These are phyloP conservation scores for Drosophila insularis DNA, from an alignment of 1,140 invertebrate genomes.

Conservation along the genomic window DNA sequence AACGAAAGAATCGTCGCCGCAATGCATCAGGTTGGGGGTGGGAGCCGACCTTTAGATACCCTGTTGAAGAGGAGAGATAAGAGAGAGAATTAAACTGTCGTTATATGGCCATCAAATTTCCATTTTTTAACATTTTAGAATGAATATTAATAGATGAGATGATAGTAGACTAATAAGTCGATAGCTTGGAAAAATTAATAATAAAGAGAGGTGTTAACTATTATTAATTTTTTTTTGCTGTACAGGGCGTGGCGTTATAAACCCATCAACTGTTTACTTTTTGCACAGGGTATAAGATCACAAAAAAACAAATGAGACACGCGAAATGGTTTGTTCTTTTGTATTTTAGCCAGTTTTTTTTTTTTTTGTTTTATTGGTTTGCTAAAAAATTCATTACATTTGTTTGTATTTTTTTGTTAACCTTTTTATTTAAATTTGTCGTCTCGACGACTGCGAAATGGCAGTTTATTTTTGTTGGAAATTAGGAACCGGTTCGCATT, in stretches of 20 bases:
- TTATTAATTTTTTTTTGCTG: too few relatives aligned
- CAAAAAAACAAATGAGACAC: constrained; percentile 23
- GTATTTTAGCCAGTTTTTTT: constrained; percentile 63
- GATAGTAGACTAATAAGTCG: too few relatives aligned
- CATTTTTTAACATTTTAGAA: too few relatives aligned
- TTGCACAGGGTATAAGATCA: too few relatives aligned
- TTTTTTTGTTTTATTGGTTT: constrained; percentile 29
- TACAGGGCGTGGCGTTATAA: too few relatives aligned
- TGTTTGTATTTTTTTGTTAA: constrained; percentile 34
- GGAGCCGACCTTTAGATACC: not conserved
- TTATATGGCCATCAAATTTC: too few relatives aligned
- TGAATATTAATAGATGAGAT: too few relatives aligned
- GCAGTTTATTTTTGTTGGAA: not conserved
- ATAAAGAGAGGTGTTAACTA: too few relatives aligned
- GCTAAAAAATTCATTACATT: constrained; percentile 23
- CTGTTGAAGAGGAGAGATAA: not conserved
- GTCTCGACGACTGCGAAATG: constrained; percentile 8
- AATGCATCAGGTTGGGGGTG: not conserved
- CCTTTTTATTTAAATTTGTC: constrained; percentile 24
- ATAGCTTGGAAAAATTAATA: too few relatives aligned
- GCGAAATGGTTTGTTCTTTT: not conserved
- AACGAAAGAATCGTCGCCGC: not conserved
- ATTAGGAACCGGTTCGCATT: not conserved
- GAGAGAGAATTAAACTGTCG: too few relatives aligned
- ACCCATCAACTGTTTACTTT: too few relatives aligned